Evolutionary conservation across 2,113 vertebrate species (phyloP), one percentile per base, ranked within the genome.

Genomic region (Oophaga pumilio): DNA sequence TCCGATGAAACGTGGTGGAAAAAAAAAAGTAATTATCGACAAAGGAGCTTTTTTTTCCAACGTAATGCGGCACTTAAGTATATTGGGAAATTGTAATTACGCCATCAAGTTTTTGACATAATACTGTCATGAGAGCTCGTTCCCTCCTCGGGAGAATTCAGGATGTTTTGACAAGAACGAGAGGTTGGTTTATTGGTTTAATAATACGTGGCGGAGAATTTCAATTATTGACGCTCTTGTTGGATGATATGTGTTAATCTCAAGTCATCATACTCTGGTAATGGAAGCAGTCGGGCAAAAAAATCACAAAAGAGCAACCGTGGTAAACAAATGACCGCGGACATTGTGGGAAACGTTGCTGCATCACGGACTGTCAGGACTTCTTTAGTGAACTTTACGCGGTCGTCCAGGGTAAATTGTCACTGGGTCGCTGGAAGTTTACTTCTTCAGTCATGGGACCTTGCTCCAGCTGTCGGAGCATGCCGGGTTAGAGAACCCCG

Each of bases 21-120:
- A 52, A 76, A n/a, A 22, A 68, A 66, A 82, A 64, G 43, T 82
- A 66, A 82, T 82, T 82, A 82, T 82, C 60, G 20, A 26, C 64
- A 73, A 13, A 73, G 68, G 56, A 69, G 85, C 62, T 56, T 20
- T 43, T 43, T 43, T 43, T 86, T 80, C 68, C 64, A 13, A 56
- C 17, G 64, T 86, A 80, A 86, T 80, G 43, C 85, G 13, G 18
- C 26, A 69, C 76, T 79, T 86, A 66, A 79, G 60, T 79, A 80
- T 86, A 86, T 86, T 69, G 76, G 43, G 80, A 86, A 56, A 69
- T 53, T 49, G 76, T 69, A 80, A 86, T 80, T 69, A 86, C 76
- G n/a, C 85, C 52, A 57, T 69, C 64, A 78, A 69, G n/a, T 26
- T 57, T 80, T 69, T 86, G 85, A 79, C 85, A 86, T 86, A 79